Percentiles rank a stretch among this genome's conserved stretches.
Evolutionary conservation across 2,113 vertebrate genomes (phyloP).

Genomic region (Charina bottae): DNA sequence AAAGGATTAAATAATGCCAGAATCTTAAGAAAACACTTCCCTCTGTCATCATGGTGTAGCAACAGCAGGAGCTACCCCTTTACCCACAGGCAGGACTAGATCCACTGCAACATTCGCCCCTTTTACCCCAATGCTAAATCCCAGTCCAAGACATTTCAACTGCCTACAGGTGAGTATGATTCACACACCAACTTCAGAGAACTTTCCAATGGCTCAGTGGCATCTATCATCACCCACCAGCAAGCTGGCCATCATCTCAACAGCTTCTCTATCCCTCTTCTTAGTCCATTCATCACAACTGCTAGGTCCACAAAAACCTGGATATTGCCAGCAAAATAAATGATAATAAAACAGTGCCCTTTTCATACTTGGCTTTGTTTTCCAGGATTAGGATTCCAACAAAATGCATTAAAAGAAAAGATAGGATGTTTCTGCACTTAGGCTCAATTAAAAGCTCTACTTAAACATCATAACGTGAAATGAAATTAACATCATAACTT

Average conservation of each 20-base stretch:
- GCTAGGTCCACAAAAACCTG: background rate
- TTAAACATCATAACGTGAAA: background rate
- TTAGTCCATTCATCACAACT: background rate
- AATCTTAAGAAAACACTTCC: background rate
- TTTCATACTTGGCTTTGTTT: background rate
- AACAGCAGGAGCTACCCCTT: background rate
- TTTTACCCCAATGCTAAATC: background rate
- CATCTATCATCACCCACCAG: background rate
- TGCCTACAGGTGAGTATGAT: background rate
- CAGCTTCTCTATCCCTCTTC: background rate
- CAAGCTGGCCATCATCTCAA: background rate
- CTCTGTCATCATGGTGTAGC: no score
- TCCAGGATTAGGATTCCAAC: background rate
- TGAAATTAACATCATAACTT: conserved; percentile 19
- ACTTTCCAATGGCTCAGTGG: background rate
- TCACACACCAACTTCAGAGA: background rate
- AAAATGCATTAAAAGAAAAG: conserved; percentile 29
- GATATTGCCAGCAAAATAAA: background rate
- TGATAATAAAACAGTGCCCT: background rate
- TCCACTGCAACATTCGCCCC: background rate
- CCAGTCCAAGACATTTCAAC: background rate
- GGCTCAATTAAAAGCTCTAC: background rate
- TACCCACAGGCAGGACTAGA: background rate
- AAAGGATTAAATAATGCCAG: background rate
- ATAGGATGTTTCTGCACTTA: background rate